Base-by-base conservation (phyloP, 2,113 vertebrate genomes). In the Origma solitaria region DNA sequence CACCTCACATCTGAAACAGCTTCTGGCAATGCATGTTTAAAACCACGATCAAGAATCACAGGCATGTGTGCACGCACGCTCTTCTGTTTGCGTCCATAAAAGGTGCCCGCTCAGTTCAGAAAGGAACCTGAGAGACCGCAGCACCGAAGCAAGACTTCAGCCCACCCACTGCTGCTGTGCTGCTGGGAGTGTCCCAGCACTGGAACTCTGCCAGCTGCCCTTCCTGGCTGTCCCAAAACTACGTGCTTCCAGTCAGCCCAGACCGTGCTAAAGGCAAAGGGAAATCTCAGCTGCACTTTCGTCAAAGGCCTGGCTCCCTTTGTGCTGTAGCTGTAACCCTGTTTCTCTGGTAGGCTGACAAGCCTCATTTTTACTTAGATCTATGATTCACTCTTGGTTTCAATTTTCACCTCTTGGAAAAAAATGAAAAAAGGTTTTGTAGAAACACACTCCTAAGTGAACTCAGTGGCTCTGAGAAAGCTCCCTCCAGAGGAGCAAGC, bases 401-500 rank as follows among this genome's bases (percentile, higher is more conserved):
- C n/a, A 49, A 62, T 27, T 83, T 81, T 58, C 24, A 40, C 15
- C 19, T 24, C 14, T 50, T 20, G 23, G 35, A 3, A 31, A 70
- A 64, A 56, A n/a, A 38, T 15, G 10, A 47, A 60, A n/a, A 40
- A 24, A 25, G 2, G 3, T 58, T 88, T 51, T 45, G 37, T 47
- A 87, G 75, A 90, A 95, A 69, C 21, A 44, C 61, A 31, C 42
- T 47, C 53, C 31, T 60, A 60, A 60, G 45, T 7, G 44, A 89
- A 91, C 40, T 88, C 64, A 1, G 37, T 2, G 7, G 15, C 81
- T 87, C 20, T 0, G 28, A 64, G 85, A 86, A 90, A 77, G 93
- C 90, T 95, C 85, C 92, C 85, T 83, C 94, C 92, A 90, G 85
- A 96, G 96, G 85, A 96, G 72, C 62, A 93, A 82, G 85, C 64